Evolutionary conservation across 2,888 invertebrate genomes (phyloP), one percentile per base, ranked within the genome.

Genomic region (Muschampia staudingeri): DNA sequence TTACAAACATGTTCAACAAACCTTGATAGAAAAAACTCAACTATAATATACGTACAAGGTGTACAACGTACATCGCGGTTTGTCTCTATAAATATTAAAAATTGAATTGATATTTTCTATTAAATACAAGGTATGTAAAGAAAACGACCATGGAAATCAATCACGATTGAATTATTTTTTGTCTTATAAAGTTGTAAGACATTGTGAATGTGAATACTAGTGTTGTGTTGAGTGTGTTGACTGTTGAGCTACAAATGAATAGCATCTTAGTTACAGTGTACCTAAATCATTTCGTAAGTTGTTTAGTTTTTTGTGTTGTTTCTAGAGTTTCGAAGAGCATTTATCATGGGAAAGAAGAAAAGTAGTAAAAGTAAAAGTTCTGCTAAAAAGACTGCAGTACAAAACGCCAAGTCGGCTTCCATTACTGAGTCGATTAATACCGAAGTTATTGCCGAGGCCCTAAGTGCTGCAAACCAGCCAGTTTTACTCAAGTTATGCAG

Each of bases 401-500:
- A 83, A 80, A 85, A 44, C 56, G 37, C 86, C 5, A 94, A 92
- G 80, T 80, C 88, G 67, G 72, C 85, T 14, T 76, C 82, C 56
- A 78, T 83, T 42, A 48, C 82, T 2, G 87, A 87, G 65, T 80
- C 85, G 48, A 87, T 89, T 69, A 88, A 87, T 42, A 83, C 87
- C 0, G 93, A 93, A 83, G 90, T 91, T 19, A 91, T 93, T 81
- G 88, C 93, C 2, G 90, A 92, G 19, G 92, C 93, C 4, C 79
- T 92, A 16, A 92, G 87, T 84, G 82, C 92, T 16, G 87, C 89
- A 12, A 90, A 91, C 72, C 91, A 91, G 77, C 88, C 91, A 56
- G 89, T 93, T 48, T 88, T 94, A 56, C 82, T 94, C 81, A 97
- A 96, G 91, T 91, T 96, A 25, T 97, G 97, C 88, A 91, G 97